Conservation (phyloP, 1,140 invertebrate species). For the Neomicropteryx cornuta region DNA sequence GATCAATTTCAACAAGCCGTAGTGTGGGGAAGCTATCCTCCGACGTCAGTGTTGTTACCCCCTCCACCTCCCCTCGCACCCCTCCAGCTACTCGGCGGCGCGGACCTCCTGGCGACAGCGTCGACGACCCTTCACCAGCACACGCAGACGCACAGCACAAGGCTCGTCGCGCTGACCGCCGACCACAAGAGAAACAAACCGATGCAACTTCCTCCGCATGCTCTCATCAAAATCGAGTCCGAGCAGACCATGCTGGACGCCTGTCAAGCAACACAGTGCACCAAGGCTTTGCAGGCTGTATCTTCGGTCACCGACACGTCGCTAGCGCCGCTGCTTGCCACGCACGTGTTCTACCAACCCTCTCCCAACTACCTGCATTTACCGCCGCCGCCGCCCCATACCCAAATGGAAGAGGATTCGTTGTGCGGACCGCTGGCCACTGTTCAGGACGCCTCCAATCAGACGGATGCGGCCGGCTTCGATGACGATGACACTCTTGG, state of each 20-base stretch:
- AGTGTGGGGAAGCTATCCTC: constrained; percentile 56
- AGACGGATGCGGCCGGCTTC: constrained; percentile 55
- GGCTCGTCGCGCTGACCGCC: constrained; percentile 43
- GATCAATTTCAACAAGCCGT: constrained; percentile 65
- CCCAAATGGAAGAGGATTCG: constrained; percentile 16
- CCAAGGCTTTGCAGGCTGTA: constrained; percentile 46
- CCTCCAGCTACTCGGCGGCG: constrained; percentile 47
- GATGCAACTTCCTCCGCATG: constrained; percentile 42
- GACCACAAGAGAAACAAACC: constrained; percentile 46
- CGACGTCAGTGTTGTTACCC: constrained; percentile 48
- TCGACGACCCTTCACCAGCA: constrained; percentile 41
- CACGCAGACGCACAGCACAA: constrained; percentile 45
- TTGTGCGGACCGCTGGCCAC: constrained; percentile 44
- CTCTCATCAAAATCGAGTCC: constrained; percentile 55
- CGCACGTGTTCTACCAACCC: constrained; percentile 43
- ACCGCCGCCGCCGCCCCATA: constrained; percentile 7
- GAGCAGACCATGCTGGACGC: constrained; percentile 34
- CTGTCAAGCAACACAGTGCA: constrained; percentile 28
- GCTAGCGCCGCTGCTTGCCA: constrained; percentile 36
- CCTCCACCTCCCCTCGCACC: constrained; percentile 44
- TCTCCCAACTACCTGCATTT: constrained; percentile 10
- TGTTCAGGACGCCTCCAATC: constrained; percentile 62
- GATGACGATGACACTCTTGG: constrained; percentile 39
- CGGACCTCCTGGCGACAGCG: constrained; percentile 31
- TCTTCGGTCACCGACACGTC: constrained; percentile 37